These are phyloP conservation scores for Orius insidiosus DNA, from an alignment of 1,140 invertebrate genomes.

Conservation along the genomic window DNA sequence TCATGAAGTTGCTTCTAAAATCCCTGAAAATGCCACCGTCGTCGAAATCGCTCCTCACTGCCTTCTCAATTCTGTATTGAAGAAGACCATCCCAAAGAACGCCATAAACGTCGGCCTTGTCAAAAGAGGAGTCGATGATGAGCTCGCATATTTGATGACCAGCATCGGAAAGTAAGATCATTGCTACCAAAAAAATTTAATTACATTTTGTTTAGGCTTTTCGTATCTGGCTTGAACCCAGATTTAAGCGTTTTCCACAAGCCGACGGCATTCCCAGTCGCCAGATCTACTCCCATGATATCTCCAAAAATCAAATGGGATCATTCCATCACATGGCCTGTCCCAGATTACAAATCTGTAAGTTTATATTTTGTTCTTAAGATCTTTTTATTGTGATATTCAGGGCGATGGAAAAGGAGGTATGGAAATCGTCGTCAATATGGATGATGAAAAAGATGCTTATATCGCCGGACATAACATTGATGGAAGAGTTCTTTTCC, in stretches of 20 bases:
- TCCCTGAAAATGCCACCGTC: slow-evolving; percentile 74
- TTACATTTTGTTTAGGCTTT: no score
- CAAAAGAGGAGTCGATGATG: slow-evolving; percentile 44
- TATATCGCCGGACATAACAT: slow-evolving; percentile 81
- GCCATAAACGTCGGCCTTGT: slow-evolving; percentile 58
- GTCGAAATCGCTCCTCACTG: slow-evolving; percentile 89
- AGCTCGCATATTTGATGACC: slow-evolving; percentile 47
- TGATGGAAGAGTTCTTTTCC: slow-evolving; percentile 85
- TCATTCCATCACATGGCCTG: slow-evolving; percentile 61
- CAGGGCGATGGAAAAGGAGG: slow-evolving; percentile 41
- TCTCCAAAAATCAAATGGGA: slow-evolving; percentile 80
- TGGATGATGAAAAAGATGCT: slow-evolving; percentile 54
- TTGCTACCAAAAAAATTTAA: no score
- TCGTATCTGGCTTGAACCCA: slow-evolving; percentile 59
- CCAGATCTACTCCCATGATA: slow-evolving; percentile 76
- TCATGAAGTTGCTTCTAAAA: slow-evolving; percentile 60
- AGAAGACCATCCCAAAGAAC: slow-evolving; percentile 41
- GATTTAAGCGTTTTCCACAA: slow-evolving; percentile 55
- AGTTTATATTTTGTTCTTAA: no score
- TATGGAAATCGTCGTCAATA: slow-evolving; percentile 56
- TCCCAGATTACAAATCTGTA: slow-evolving; percentile 43
- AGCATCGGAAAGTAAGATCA: slow-evolving; percentile 68
- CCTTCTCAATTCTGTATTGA: slow-evolving; percentile 72
- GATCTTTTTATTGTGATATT: no score
- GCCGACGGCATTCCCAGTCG: slow-evolving; percentile 64